Conservation (phyloP, 2,113 vertebrate species). For the Anas platyrhynchos region DNA sequence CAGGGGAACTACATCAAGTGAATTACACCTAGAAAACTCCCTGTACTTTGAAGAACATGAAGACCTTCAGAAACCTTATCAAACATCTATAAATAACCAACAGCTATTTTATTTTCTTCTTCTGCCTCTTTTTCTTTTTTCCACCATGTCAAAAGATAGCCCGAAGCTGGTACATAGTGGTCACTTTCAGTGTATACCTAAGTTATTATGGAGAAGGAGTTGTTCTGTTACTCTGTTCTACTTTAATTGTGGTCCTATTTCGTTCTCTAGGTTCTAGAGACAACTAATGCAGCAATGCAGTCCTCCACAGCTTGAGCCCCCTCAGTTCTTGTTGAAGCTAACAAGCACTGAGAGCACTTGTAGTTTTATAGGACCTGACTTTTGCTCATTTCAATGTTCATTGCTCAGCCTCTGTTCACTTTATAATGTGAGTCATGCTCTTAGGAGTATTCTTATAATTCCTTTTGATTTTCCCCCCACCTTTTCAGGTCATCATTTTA, state of each 20-base stretch:
- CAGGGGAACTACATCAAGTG: background rate
- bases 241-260: background rate
- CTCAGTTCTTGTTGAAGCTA: background rate
- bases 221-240: background rate
- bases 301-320: background rate
- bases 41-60: background rate
- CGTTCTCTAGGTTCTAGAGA: background rate
- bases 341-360: background rate
- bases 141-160: background rate
- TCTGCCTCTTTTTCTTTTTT: too few species aligned
- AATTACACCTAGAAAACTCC: background rate
- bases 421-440: constrained; percentile 3
- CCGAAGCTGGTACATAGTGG: background rate
- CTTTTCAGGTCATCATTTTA: background rate
- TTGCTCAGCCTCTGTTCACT: background rate
- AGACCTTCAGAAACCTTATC: background rate
- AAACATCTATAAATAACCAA: background rate
- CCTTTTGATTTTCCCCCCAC: background rate
- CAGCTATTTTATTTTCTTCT: background rate
- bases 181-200: background rate
- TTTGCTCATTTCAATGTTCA: background rate
- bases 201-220: background rate
- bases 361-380: background rate
- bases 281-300: background rate
- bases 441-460: background rate